phyloP scores from a whole-genome alignment of 2,113 vertebrate species.

The Agapornis roseicollis region DNA sequence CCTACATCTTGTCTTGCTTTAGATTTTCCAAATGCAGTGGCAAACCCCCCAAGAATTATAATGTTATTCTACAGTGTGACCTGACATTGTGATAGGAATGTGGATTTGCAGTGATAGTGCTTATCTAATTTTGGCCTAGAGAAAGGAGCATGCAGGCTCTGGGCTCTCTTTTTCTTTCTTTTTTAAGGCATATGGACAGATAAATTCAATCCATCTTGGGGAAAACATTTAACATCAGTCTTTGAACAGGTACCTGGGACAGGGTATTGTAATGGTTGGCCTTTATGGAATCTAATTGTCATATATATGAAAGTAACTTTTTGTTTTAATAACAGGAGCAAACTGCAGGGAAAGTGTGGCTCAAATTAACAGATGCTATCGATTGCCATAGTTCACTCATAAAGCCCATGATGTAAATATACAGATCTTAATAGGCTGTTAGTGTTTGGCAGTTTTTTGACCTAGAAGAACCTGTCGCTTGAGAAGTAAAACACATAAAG shows the following conservation, averaged over 20 bases:
- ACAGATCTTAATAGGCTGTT: neutral
- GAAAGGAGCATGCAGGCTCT: neutral
- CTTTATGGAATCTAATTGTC: neutral
- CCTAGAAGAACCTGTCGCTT: neutral
- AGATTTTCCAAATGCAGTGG: neutral
- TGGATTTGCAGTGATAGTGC: neutral
- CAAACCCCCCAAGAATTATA: fast-evolving
- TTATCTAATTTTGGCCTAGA: neutral
- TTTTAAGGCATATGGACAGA: neutral
- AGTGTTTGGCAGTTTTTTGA: neutral
- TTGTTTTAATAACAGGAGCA: neutral
- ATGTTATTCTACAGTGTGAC: neutral
- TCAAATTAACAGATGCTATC: neutral
- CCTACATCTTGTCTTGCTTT: neutral
- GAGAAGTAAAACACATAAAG: neutral
- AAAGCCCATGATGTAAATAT: neutral
- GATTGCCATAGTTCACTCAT: neutral
- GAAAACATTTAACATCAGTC: neutral
- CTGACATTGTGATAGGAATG: neutral
- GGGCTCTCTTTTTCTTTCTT: neutral
- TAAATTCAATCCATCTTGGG: neutral
- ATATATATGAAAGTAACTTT: neutral
- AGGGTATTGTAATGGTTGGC: neutral
- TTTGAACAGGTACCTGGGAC: neutral
- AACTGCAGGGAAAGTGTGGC: neutral